Base-by-base conservation (phyloP, 1,140 invertebrate genomes). In the Hylaeus anthracinus region DNA sequence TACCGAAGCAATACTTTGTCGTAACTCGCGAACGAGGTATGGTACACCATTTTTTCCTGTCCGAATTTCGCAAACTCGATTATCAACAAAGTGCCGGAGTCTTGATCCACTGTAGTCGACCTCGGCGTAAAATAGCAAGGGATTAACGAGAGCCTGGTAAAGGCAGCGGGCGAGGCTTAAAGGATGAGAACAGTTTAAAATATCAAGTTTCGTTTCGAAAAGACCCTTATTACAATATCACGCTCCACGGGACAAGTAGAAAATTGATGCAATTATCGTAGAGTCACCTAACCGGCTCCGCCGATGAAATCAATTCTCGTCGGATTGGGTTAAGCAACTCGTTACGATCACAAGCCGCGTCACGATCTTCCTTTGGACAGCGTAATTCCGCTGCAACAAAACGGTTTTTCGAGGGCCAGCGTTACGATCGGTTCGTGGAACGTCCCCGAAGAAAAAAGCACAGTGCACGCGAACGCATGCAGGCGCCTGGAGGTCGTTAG, bases 371-470 rank as follows among this genome's bases (percentile, higher is more conserved):
- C 1, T 12, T 55, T 9, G 15, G 55, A 58, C 60, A 65, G 53
- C 55, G 65, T 56, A 56, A 60, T 60, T 77, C 55, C 15, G 5
- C 15, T 14, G 2, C 53, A 45, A 26, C 15, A 51, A n/a, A 67
- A 60, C 12, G 45, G 63, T 67, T 67, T 80, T 75, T 80, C 64
- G 56, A 63, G 37, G 8, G 26, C 26, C 12, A 1, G 26, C 37
- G 15, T 51, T 67, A 64, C 84, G 77, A 61, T 60, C 60, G 60
- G 82, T 82, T 86, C 72, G 67, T 65, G 79, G 72, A 80, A 74
- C 63, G 60, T 10, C 39, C 26, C 12, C n/a, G 43, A 1, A 77
- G 45, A 81, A 77, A 81, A 76, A 64, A 56, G 48, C 45, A 48
- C 9, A 51, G 39, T 60, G 55, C 55, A 41, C 53, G 43, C 12